phyloP scores from a whole-genome alignment of 2,113 vertebrate species.

The Trichomycterus rosablanca region DNA sequence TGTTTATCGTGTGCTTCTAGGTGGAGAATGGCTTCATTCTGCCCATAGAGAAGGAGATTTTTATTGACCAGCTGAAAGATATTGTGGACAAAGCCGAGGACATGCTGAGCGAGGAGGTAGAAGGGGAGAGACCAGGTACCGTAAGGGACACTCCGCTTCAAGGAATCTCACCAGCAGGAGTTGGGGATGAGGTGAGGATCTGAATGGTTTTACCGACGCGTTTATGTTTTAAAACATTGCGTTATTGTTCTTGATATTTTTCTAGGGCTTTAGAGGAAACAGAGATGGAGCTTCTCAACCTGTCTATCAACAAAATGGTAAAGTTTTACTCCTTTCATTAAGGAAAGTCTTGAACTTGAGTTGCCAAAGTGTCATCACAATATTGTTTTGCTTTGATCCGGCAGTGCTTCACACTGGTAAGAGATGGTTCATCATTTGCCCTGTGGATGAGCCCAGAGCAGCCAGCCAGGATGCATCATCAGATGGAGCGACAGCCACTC shows the following conservation, averaged over 20 bases:
- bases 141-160: constrained; percentile 77
- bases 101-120: constrained; percentile 89
- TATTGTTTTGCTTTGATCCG: constrained; percentile 34
- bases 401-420: constrained; percentile 93
- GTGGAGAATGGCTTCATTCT: constrained; percentile 96
- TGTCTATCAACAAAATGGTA: constrained; percentile 94
- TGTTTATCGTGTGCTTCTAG: constrained; percentile 58
- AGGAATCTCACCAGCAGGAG: constrained; percentile 59
- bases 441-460: constrained; percentile 83
- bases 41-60: constrained; percentile 86
- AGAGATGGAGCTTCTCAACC: constrained; percentile 74
- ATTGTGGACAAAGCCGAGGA: constrained; percentile 98
- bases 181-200: constrained; percentile 68
- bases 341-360: not conserved
- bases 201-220: not conserved
- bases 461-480: constrained; percentile 64
- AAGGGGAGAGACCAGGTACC: constrained; percentile 76
- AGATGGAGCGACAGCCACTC: constrained; percentile 55
- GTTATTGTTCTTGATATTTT: constrained; percentile 16
- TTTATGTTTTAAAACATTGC: not conserved
- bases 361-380: not conserved
- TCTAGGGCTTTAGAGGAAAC: constrained; percentile 63
- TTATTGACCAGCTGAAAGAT: constrained; percentile 97
- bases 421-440: constrained; percentile 97
- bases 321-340: not conserved